phyloP scores from a whole-genome alignment of 1,140 invertebrate species.

The Drosophila grimshawi region DNA sequence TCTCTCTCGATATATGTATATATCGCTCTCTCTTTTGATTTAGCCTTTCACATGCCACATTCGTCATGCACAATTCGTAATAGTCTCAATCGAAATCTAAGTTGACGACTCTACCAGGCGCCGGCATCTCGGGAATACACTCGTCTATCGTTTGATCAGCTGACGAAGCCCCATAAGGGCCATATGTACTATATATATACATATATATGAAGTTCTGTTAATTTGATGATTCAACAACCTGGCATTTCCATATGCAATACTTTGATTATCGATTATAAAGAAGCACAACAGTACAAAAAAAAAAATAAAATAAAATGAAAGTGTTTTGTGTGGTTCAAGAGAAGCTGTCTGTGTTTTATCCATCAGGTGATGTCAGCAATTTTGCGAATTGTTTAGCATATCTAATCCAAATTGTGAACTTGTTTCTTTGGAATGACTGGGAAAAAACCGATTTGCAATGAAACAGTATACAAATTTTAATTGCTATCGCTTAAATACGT shows the following conservation, averaged over 20 bases:
- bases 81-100: slow-evolving; percentile 13
- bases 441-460: neutral
- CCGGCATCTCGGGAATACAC: slow-evolving; percentile 36
- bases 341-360: neutral
- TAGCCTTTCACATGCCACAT: no score
- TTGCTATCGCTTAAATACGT: neutral
- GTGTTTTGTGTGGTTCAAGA: neutral
- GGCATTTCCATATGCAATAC: slow-evolving; percentile 11
- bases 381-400: neutral
- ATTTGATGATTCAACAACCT: slow-evolving; percentile 20
- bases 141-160: slow-evolving; percentile 10
- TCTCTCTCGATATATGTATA: no score
- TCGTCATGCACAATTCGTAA: slow-evolving; percentile 13
- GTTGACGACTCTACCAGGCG: slow-evolving; percentile 10
- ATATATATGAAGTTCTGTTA: neutral
- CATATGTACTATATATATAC: no score
- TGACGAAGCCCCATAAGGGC: slow-evolving; percentile 3
- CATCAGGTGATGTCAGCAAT: slow-evolving; percentile 14
- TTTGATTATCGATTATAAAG: neutral
- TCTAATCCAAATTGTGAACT: neutral
- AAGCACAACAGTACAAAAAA: neutral
- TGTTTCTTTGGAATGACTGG: neutral
- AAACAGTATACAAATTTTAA: neutral
- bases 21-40: neutral
- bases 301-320: neutral